A percentile compares a stretch with the other conserved stretches of the same genome.
Evolutionary conservation across 2,888 invertebrate genomes (phyloP).

Genomic region (Acanthococcus lagerstroemiae): DNA sequence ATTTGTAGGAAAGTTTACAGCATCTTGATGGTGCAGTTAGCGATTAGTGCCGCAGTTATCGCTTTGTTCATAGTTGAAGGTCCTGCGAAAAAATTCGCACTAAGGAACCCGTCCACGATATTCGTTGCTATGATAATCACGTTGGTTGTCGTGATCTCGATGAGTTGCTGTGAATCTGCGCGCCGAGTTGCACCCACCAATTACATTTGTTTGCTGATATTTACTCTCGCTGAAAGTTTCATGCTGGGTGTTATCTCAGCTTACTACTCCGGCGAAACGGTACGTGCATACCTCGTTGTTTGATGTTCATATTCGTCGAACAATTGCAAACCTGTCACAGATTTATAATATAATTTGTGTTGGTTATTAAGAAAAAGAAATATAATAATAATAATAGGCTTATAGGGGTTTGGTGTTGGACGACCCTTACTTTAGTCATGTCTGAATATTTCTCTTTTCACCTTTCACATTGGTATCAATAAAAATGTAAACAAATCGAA

Average conservation of each 20-base stretch:
- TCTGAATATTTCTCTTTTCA: too few species aligned
- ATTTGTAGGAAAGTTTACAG: conserved; percentile 66
- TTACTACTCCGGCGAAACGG: too few species aligned
- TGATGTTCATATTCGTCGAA: too few species aligned
- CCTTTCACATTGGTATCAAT: too few species aligned
- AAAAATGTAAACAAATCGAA: too few species aligned
- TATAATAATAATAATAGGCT: too few species aligned
- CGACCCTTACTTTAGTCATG: too few species aligned
- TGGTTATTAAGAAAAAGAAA: too few species aligned
- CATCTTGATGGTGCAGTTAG: conserved; percentile 71
- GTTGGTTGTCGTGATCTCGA: conserved; percentile 64
- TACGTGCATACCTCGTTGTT: too few species aligned
- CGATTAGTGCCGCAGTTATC: conserved; percentile 68
- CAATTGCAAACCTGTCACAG: too few species aligned
- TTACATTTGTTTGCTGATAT: conserved; percentile 73
- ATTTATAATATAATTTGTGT: too few species aligned
- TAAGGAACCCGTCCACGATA: conserved; percentile 48
- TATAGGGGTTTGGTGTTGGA: too few species aligned
- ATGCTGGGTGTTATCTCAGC: conserved; percentile 61
- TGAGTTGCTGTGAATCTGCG: conserved; percentile 78
- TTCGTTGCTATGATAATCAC: conserved; percentile 57
- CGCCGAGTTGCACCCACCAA: conserved; percentile 77
- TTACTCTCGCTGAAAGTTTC: conserved; percentile 74
- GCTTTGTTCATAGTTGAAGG: conserved; percentile 60
- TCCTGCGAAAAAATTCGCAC: conserved; percentile 53